Evolutionary conservation across 2,797 vertebrate genomes (phyloP).

Genomic region (Rhinogobio ventralis): DNA sequence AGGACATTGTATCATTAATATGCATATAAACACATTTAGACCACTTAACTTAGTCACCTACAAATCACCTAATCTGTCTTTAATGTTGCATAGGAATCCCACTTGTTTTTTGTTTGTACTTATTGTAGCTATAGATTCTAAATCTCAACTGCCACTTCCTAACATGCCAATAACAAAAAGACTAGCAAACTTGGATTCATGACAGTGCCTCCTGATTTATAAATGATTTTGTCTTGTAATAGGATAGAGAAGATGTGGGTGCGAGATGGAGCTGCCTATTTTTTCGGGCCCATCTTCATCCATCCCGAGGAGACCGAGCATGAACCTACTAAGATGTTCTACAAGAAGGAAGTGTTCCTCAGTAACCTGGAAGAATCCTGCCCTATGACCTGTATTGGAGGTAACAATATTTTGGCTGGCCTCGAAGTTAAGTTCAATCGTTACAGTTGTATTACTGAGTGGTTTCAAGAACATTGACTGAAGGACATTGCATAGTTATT

Average conservation of each 20-base stretch:
- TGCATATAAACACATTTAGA: too few species aligned
- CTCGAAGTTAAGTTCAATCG: neutral
- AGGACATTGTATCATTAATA: too few species aligned
- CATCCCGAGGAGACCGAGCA: slow-evolving; percentile 98
- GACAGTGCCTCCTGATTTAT: neutral
- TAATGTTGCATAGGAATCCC: neutral
- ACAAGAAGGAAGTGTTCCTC: slow-evolving; percentile 98
- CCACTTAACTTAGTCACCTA: too few species aligned
- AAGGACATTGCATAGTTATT: neutral
- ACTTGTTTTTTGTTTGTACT: neutral
- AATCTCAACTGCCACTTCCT: neutral
- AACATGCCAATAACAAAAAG: neutral
- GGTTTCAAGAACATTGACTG: neutral
- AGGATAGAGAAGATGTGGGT: slow-evolving; percentile 99
- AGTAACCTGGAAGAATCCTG: slow-evolving; percentile 97
- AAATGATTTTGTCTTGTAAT: slow-evolving; percentile 36
- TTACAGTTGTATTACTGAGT: neutral
- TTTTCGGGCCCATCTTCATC: slow-evolving; percentile 98
- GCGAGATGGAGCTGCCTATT: slow-evolving; percentile 92
- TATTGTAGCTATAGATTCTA: neutral
- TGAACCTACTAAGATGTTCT: slow-evolving; percentile 99
- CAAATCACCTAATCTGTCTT: neutral
- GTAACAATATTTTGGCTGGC: slow-evolving; percentile 68
- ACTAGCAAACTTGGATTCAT: neutral
- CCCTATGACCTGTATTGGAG: slow-evolving; percentile 95